phyloP scores from a whole-genome alignment of 2,888 invertebrate species.

The Pammene fasciana region DNA sequence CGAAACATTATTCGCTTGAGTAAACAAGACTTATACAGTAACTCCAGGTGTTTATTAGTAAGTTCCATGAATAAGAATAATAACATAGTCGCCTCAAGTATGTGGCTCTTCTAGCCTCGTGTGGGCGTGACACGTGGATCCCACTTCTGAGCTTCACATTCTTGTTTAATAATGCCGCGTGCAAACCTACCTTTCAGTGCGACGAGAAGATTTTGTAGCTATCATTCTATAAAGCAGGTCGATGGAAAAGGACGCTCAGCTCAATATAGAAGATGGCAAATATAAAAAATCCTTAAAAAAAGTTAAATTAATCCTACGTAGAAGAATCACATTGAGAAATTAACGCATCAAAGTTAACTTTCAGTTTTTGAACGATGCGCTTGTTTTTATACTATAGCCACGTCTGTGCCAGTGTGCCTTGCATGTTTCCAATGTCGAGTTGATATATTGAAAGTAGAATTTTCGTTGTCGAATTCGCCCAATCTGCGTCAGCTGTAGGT shows the following conservation, averaged over 20 bases:
- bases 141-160: neutral
- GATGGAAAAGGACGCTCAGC: neutral
- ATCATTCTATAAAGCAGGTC: too few species aligned
- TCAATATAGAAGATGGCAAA: neutral
- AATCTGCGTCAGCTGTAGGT: slow-evolving; percentile 5
- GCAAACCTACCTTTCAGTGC: slow-evolving; percentile 1
- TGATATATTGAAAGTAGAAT: too few species aligned
- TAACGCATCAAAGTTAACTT: neutral
- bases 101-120: slow-evolving; percentile 26
- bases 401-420: too few species aligned
- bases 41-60: slow-evolving; percentile 48
- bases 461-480: neutral
- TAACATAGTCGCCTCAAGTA: slow-evolving; percentile 17
- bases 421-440: too few species aligned
- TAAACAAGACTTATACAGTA: slow-evolving; percentile 30
- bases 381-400: too few species aligned
- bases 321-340: neutral
- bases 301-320: neutral
- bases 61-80: slow-evolving; percentile 43
- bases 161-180: slow-evolving; percentile 6
- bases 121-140: slow-evolving; percentile 29
- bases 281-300: neutral
- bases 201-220: too few species aligned
- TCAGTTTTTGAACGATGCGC: too few species aligned
- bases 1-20: neutral